phyloP scores from a whole-genome alignment of 2,113 vertebrate genomes.

The Pogona vitticeps region DNA sequence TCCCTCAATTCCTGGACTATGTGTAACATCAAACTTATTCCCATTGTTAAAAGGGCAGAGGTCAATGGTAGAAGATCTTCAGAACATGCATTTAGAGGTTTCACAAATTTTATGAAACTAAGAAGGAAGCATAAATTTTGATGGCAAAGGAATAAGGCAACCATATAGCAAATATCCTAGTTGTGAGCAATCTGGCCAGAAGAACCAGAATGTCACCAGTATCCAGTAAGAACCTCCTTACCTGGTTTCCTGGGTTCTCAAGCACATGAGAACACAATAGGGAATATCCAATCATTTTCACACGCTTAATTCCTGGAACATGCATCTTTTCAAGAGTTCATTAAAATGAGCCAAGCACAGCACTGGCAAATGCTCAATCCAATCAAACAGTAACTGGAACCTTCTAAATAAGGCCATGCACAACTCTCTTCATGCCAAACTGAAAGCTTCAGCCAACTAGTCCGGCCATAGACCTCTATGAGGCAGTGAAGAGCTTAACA shows the following conservation, averaged over 20 bases:
- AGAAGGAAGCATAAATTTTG: not conserved
- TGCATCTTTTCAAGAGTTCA: accelerated
- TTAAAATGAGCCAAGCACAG: accelerated
- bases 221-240: not conserved
- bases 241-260: not conserved
- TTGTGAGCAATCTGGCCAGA: conserved; percentile 27
- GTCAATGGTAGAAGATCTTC: not conserved
- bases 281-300: not conserved
- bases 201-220: not conserved
- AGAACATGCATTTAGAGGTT: not conserved
- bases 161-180: too few relatives aligned
- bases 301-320: not conserved
- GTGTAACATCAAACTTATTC: not conserved
- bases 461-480: not conserved
- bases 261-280: not conserved
- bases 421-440: not conserved
- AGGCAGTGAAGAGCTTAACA: not conserved
- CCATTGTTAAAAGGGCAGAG: not conserved
- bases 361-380: accelerated
- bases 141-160: not conserved
- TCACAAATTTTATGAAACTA: not conserved
- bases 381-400: not conserved
- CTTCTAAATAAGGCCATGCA: conserved; percentile 14
- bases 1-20: not conserved
- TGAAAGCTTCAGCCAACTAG: not conserved